Percentiles rank a stretch among this genome's conserved stretches.
These are phyloP conservation scores for Distichodus sexfasciatus DNA, from an alignment of 2,797 vertebrate genomes.

Conservation along the genomic window DNA sequence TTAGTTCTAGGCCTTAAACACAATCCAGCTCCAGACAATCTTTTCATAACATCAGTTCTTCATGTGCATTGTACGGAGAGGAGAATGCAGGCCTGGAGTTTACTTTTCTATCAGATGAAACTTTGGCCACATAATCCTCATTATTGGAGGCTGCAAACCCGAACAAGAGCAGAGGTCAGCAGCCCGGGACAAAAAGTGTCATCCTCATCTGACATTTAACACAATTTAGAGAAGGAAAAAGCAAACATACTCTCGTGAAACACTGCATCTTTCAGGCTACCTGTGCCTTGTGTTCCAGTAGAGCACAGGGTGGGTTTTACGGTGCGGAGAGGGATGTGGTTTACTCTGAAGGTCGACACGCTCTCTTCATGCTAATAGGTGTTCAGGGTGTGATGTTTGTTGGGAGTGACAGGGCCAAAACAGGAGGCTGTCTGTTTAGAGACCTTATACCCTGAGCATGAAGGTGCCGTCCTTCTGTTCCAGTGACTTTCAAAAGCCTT, in stretches of 20 bases:
- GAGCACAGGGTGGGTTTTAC: not conserved
- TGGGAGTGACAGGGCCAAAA: not conserved
- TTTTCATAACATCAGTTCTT: no score
- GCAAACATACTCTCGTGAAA: constrained; percentile 13
- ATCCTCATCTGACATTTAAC: constrained; percentile 63
- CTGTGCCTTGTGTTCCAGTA: not conserved
- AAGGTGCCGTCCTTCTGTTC: not conserved
- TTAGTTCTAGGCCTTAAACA: no score
- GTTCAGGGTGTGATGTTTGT: constrained; percentile 14
- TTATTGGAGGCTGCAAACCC: constrained; percentile 1
- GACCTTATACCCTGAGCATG: constrained; percentile 13
- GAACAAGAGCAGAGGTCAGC: constrained; percentile 41
- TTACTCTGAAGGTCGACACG: constrained; percentile 8
- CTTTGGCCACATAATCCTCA: not conserved
- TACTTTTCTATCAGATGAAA: no score
- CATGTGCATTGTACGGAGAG: no score
- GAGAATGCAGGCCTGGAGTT: no score
- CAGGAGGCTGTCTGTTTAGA: constrained; percentile 26
- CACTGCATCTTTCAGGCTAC: constrained; percentile 40
- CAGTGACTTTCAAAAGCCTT: no score
- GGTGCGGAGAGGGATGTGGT: not conserved
- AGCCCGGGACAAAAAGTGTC: constrained; percentile 47
- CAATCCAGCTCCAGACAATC: no score
- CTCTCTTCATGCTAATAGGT: constrained; percentile 13
- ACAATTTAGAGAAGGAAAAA: constrained; percentile 53